phyloP scores from a whole-genome alignment of 2,113 vertebrate genomes.

The Crotalus tigris region DNA sequence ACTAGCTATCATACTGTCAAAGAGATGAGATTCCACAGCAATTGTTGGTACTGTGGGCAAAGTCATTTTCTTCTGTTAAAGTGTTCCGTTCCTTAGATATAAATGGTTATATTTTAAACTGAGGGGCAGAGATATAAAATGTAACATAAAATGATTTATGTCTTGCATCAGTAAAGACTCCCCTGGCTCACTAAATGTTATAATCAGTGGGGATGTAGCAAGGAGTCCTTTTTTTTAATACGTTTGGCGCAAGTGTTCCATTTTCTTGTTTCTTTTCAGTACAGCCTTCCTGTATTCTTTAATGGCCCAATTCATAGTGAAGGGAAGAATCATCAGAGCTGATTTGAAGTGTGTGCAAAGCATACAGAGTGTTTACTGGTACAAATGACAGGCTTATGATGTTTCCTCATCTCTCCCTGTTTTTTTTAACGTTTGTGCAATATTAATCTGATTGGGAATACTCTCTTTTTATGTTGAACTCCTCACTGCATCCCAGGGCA shows the following conservation, averaged over 20 bases:
- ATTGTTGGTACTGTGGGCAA: conserved; percentile 1
- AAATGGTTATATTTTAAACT: neutral
- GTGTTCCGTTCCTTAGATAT: neutral
- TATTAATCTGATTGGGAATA: neutral
- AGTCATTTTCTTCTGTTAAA: neutral
- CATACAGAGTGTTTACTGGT: neutral
- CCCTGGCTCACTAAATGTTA: neutral
- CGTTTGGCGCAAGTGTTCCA: neutral
- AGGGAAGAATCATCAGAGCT: neutral
- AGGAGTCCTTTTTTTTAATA: neutral
- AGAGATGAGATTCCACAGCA: neutral
- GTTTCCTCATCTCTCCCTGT: neutral
- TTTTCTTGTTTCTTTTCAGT: neutral
- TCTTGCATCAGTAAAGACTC: neutral
- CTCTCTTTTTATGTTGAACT: too few species aligned
- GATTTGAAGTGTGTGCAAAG: neutral
- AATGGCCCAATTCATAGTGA: neutral
- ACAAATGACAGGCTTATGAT: neutral
- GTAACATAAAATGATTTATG: neutral
- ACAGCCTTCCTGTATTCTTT: neutral
- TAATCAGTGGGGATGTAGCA: neutral
- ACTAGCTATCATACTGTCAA: neutral
- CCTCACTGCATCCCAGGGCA: neutral
- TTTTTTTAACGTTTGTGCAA: neutral
- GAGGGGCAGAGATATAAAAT: neutral